These are phyloP conservation scores for Poeciliopsis occidentalis DNA, from an alignment of 2,113 vertebrate species.

Conservation along the genomic window DNA sequence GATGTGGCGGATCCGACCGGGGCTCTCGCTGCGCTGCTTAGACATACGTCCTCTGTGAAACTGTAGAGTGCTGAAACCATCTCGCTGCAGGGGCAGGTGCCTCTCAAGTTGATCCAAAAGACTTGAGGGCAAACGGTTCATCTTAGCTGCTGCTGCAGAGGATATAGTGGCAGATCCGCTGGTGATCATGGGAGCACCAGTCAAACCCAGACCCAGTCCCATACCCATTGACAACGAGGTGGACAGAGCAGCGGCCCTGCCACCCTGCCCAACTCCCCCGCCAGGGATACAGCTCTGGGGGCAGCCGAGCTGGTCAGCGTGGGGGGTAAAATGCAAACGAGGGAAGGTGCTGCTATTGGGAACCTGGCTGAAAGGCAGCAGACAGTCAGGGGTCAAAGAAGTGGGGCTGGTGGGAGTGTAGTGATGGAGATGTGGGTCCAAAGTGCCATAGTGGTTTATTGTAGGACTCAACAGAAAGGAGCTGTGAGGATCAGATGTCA, in stretches of 20 bases:
- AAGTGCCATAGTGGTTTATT: conserved; percentile 88
- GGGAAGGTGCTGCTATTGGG: conserved; percentile 97
- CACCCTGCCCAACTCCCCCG: conserved; percentile 66
- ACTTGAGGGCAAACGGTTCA: conserved; percentile 92
- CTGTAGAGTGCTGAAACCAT: conserved; percentile 98
- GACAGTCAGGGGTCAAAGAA: conserved; percentile 85
- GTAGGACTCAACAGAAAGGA: conserved; percentile 89
- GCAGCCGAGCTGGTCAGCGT: conserved; percentile 89
- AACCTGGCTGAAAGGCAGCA: conserved; percentile 93
- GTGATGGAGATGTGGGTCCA: conserved; percentile 88
- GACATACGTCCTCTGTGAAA: conserved; percentile 87
- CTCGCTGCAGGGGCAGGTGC: conserved; percentile 93
- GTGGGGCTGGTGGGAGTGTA: conserved; percentile 79
- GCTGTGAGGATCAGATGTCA: conserved; percentile 80
- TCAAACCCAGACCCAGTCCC: conserved; percentile 77
- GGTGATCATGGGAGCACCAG: conserved; percentile 84
- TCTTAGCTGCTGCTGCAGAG: conserved; percentile 77
- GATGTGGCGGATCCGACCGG: conserved; percentile 94
- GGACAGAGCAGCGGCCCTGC: conserved; percentile 69
- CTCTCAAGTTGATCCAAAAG: conserved; percentile 98
- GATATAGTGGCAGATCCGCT: conserved; percentile 83
- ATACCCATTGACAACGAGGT: conserved; percentile 81
- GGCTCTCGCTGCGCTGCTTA: conserved; percentile 95
- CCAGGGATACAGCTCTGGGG: conserved; percentile 76
- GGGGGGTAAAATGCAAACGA: conserved; percentile 94